Evolutionary conservation across 2,888 invertebrate genomes (phyloP).

Genomic region (Dryadula phaetusa): DNA sequence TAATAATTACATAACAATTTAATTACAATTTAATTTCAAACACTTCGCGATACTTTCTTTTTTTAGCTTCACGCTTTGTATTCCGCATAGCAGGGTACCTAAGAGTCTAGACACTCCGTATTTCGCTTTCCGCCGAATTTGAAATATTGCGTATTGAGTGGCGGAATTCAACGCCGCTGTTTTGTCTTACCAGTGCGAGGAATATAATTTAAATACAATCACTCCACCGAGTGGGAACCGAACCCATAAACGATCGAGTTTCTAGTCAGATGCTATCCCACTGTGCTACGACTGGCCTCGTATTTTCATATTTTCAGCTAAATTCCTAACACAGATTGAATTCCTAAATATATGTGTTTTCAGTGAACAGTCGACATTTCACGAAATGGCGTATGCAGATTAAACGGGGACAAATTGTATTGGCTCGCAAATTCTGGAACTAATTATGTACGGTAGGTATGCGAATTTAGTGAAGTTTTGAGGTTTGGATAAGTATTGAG

Average conservation of each 20-base stretch:
- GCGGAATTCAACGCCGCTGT: too few species aligned
- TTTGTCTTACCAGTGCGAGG: too few species aligned
- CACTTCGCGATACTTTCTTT: conserved; percentile 13
- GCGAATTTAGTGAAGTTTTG: conserved; percentile 21
- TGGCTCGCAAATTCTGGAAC: conserved; percentile 35
- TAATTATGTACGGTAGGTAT: conserved; percentile 39
- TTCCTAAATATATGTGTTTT: conserved; percentile 37
- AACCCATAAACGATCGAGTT: too few species aligned
- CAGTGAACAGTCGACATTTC: conserved; percentile 29
- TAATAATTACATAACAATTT: background rate
- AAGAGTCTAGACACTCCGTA: too few species aligned
- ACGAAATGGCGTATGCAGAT: conserved; percentile 37
- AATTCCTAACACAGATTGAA: conserved; percentile 26
- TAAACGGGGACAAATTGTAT: conserved; percentile 42
- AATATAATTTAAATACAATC: too few species aligned
- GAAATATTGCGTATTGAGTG: too few species aligned
- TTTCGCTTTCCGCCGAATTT: too few species aligned
- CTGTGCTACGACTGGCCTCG: too few species aligned
- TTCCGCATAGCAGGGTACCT: too few species aligned
- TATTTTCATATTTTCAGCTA: conserved; percentile 17
- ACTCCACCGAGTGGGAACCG: too few species aligned
- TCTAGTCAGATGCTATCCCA: too few species aligned
- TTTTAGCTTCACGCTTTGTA: too few species aligned
- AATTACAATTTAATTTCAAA: conserved; percentile 24
- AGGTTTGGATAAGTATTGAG: background rate